These are phyloP conservation scores for Lasiurus borealis DNA, from an alignment of 2,113 vertebrate genomes.

Conservation along the genomic window DNA sequence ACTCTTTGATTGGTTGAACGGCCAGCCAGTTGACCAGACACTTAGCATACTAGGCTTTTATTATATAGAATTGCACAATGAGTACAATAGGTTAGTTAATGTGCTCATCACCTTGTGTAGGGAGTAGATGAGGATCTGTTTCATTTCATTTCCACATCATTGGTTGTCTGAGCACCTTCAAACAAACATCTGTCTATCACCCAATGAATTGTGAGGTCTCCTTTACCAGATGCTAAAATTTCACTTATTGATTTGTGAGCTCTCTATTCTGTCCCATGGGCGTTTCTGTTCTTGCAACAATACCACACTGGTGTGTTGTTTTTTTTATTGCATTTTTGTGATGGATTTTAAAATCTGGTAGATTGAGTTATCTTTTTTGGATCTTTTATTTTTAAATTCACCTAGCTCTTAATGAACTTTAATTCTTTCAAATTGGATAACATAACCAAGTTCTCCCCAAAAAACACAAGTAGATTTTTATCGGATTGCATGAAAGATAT, in stretches of 20 bases:
- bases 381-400: conserved; percentile 1
- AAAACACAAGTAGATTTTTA: neutral
- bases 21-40: no score
- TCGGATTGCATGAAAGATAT: neutral
- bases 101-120: neutral
- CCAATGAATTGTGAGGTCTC: neutral
- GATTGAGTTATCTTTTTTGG: neutral
- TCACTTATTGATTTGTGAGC: neutral
- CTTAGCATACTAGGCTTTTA: no score
- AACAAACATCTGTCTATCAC: no score
- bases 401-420: neutral
- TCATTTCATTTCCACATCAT: neutral
- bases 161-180: neutral
- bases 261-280: neutral
- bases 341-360: neutral
- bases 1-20: no score
- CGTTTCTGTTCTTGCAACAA: conserved; percentile 25
- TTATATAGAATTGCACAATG: neutral
- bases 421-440: neutral
- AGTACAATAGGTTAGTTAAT: neutral
- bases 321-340: neutral
- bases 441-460: neutral
- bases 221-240: neutral
- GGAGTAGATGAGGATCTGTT: neutral
- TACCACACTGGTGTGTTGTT: neutral